Base-by-base conservation (phyloP, 2,797 vertebrate species). In the Protonibea diacanthus region DNA sequence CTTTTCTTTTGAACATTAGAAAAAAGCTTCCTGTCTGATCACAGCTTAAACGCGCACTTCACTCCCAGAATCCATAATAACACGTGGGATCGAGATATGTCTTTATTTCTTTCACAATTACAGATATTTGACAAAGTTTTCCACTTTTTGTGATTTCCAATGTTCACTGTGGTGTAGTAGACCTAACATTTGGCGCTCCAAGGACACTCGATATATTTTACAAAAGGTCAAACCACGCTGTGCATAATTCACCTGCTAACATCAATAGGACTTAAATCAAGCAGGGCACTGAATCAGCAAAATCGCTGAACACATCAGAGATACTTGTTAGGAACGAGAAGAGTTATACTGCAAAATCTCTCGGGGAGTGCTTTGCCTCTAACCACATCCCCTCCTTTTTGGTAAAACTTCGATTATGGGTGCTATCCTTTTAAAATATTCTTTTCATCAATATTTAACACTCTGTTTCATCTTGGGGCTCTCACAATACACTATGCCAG, bases 401-500 rank as follows among this genome's bases (percentile, higher is more conserved):
- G 74, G 73, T 83, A 63, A 87, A 89, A 86, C 77, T 90, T 86
- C 71, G 65, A 86, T 91, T 91, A 87, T 87, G 84, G 79, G 74
- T 80, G 85, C 77, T 68, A 79, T 76, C 71, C 74, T 82, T 90
- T 90, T 89, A 87, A 91, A 89, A 93, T 93, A 91, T 92, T 90
- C 83, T 73, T 89, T 91, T 93, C 88, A 94, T 94, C 84, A 88
- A 94, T 93, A 92, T 92, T 93, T 91, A 89, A 93, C 82, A 76
- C 67, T 71, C 74, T 63, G 74, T 91, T 94, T 93, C 86, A 92
- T 93, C 92, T 93, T 21, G 38, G 47, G 81, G 80, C 85, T 90
- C 80, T 89, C 78, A 90, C 83, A 90, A 92, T 89, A 76, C 78
- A 83, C 80, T 11, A 81, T 67, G 69, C 78, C 55, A 86, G 79